Evolutionary conservation across 2,113 vertebrate genomes (phyloP).

Genomic region (Scartelaos histophorus): DNA sequence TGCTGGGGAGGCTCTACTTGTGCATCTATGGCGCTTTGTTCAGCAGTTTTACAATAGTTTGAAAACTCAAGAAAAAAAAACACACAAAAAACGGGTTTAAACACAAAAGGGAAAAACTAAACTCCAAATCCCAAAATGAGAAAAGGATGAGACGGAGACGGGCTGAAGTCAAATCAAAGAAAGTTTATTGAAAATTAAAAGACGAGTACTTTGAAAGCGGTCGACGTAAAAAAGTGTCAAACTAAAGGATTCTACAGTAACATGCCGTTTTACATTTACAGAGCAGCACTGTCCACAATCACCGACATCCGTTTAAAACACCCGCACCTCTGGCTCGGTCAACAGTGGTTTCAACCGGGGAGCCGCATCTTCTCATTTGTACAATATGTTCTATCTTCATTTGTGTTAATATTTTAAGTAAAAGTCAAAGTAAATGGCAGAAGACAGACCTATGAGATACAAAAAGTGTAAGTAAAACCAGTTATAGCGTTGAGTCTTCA

Average conservation of each 20-base stretch:
- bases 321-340: background rate
- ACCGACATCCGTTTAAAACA: background rate
- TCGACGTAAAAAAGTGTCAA: conserved; percentile 57
- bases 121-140: too few species aligned
- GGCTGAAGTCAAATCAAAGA: conserved; percentile 36
- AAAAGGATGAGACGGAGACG: background rate
- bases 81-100: too few species aligned
- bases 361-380: background rate
- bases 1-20: too few species aligned
- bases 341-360: conserved; percentile 8
- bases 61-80: too few species aligned
- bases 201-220: conserved; percentile 46
- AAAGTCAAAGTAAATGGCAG: conserved; percentile 25
- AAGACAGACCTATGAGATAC: conserved; percentile 15
- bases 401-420: conserved; percentile 16
- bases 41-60: too few species aligned
- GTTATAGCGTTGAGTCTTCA: conserved; percentile 5
- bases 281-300: conserved; percentile 24
- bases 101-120: too few species aligned
- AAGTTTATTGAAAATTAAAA: conserved; percentile 70
- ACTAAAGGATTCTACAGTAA: conserved; percentile 30
- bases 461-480: conserved; percentile 3
- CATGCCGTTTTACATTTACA: conserved; percentile 58
- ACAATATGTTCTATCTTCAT: conserved; percentile 37
- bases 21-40: too few species aligned